phyloP scores from a whole-genome alignment of 2,888 invertebrate species.

The Ditylenchus weischeri region DNA sequence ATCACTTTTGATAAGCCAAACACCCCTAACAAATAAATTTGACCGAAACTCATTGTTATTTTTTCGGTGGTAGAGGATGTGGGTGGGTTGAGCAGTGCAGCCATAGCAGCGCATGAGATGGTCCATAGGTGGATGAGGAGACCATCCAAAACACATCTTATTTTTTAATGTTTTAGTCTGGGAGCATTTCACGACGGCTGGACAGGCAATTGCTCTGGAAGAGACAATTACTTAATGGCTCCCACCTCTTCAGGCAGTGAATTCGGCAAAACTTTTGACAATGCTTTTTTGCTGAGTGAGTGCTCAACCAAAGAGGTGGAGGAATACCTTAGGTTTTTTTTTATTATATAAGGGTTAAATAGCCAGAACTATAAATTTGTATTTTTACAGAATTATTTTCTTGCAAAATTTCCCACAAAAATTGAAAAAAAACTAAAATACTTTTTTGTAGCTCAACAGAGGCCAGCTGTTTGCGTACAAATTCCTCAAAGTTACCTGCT shows the following conservation, averaged over 20 bases:
- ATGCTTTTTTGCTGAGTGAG: slow-evolving; percentile 37
- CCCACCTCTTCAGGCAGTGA: slow-evolving; percentile 36
- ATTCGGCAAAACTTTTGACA: slow-evolving; percentile 26
- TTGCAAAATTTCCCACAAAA: no score
- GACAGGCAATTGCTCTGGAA: slow-evolving; percentile 40
- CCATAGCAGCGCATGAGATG: slow-evolving; percentile 56
- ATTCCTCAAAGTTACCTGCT: slow-evolving; percentile 11
- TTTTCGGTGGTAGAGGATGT: slow-evolving; percentile 56
- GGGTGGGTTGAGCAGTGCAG: slow-evolving; percentile 54
- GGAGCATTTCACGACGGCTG: slow-evolving; percentile 54
- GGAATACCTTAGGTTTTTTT: slow-evolving; percentile 16
- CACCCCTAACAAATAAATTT: no score
- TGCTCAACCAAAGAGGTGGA: slow-evolving; percentile 32
- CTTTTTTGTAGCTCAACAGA: slow-evolving; percentile 32
- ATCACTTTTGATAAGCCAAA: no score
- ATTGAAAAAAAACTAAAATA: neutral
- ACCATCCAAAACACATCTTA: neutral
- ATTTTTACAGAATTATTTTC: no score
- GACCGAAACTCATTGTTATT: no score
- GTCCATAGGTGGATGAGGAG: slow-evolving; percentile 45
- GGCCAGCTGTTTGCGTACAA: slow-evolving; percentile 29
- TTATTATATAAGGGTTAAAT: no score
- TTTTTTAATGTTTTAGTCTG: slow-evolving; percentile 36
- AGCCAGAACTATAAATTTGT: no score
- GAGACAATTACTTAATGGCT: slow-evolving; percentile 49